Conservation (phyloP, 2,888 invertebrate species). For the Troides aeacus region DNA sequence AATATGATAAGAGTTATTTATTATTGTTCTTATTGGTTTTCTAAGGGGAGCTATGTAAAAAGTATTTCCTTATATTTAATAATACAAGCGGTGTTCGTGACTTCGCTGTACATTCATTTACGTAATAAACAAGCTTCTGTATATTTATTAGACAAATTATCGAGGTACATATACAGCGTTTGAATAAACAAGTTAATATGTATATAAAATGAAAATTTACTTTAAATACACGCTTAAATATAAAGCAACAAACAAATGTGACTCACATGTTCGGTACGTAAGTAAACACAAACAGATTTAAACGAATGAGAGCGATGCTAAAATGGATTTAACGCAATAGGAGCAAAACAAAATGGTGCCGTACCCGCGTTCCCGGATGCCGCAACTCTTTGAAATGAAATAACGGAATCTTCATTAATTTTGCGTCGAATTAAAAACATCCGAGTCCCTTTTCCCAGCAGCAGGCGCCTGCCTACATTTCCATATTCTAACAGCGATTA, state of each 20-base stretch:
- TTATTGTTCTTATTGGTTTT: conserved; percentile 81
- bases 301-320: conserved; percentile 39
- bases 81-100: conserved; percentile 42
- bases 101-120: neutral
- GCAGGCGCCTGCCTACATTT: conserved; percentile 53
- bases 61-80: conserved; percentile 51
- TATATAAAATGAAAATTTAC: conserved; percentile 1
- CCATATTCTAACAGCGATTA: conserved; percentile 66
- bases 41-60: conserved; percentile 60
- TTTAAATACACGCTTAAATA: conserved; percentile 5
- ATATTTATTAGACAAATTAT: neutral
- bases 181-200: conserved; percentile 2
- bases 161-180: neutral
- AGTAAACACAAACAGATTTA: conserved; percentile 43
- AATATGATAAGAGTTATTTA: conserved; percentile 81
- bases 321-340: conserved; percentile 44
- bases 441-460: conserved; percentile 51
- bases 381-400: conserved; percentile 49
- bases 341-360: conserved; percentile 42
- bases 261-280: conserved; percentile 36
- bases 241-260: conserved; percentile 30
- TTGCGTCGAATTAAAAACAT: conserved; percentile 67
- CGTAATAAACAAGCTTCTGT: neutral
- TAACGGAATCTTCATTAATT: conserved; percentile 64
- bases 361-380: conserved; percentile 38